These are phyloP conservation scores for Sesia bembeciformis DNA, from an alignment of 2,888 invertebrate species.

Conservation along the genomic window DNA sequence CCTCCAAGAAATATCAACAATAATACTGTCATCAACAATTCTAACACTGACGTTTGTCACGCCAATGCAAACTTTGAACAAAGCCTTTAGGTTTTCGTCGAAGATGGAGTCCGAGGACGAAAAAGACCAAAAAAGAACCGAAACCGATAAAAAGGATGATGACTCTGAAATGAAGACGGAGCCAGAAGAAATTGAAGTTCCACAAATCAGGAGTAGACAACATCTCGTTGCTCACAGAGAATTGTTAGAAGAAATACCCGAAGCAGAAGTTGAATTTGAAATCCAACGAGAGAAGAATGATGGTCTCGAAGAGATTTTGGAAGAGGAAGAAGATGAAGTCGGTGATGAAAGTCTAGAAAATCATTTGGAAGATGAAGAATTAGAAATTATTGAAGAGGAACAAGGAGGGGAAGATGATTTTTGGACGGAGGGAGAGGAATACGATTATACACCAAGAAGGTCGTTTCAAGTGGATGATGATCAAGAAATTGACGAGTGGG, in stretches of 20 bases:
- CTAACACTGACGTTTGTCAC: conserved; percentile 78
- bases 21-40: conserved; percentile 66
- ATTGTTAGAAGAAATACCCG: conserved; percentile 62
- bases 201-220: conserved; percentile 29
- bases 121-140: conserved; percentile 9
- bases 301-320: conserved; percentile 54
- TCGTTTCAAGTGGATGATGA: conserved; percentile 31
- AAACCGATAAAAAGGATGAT: conserved; percentile 13
- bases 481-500: conserved; percentile 66
- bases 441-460: conserved; percentile 22
- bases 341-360: conserved; percentile 47
- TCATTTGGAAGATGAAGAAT: conserved; percentile 39
- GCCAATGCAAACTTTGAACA: conserved; percentile 75
- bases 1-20: conserved; percentile 65
- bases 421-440: conserved; percentile 41
- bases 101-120: conserved; percentile 16
- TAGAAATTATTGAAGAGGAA: conserved; percentile 13
- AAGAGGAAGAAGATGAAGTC: conserved; percentile 54
- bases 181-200: conserved; percentile 21
- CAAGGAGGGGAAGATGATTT: conserved; percentile 50
- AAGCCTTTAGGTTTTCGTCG: conserved; percentile 30
- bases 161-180: conserved; percentile 13
- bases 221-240: conserved; percentile 57
- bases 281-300: conserved; percentile 45
- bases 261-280: conserved; percentile 58